Evolutionary conservation across 2,113 vertebrate species (phyloP), one percentile per base, ranked within the genome.

Genomic region (Tragelaphus strepsiceros): DNA sequence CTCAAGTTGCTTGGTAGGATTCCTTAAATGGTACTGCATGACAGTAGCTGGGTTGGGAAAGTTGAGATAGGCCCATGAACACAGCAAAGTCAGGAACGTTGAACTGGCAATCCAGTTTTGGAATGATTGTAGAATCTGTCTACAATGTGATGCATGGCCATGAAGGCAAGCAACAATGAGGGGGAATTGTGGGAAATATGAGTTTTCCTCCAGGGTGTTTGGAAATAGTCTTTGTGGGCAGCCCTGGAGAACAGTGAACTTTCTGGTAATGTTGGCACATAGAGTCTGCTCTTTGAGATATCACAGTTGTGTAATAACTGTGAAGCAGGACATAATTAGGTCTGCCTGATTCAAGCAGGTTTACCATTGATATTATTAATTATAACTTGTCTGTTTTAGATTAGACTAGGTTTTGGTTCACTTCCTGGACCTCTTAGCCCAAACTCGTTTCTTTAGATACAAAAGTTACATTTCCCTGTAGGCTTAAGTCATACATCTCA

Each of bases 281-380:
- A 51, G 21, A 7, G 2, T 64, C 35, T 96, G 16, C 15, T 59
- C 7, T 84, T 78, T 64, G 53, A 80, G 61, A 28, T 92, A 53
- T 51, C 64, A 61, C 39, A 67, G 24, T 43, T 81, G 39, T 86
- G 7, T 35, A 87, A 86, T 61, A 61, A 88, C 88, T 81, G 26
- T 43, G 17, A 97, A 62, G 22, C 16, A 62, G 28, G 58, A 71
- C 28, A 86, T 78, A 67, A 78, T 91, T 83, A 91, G 4, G 4
- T 62, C 96, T 91, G 49, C 30, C 84, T 96, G 92, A 84, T 89
- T 95, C 80, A 96, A 91, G 67, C n/a, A 96, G 21, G 13, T 93
- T 97, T 59, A 43, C 24, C 46, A 39, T 21, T 86, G 49, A 93
- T 89, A 86, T 46, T 62, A 80, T 54, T 91, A 85, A 96, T 84